Base-by-base conservation (phyloP, 2,888 invertebrate species). In the Elysia crispata region DNA sequence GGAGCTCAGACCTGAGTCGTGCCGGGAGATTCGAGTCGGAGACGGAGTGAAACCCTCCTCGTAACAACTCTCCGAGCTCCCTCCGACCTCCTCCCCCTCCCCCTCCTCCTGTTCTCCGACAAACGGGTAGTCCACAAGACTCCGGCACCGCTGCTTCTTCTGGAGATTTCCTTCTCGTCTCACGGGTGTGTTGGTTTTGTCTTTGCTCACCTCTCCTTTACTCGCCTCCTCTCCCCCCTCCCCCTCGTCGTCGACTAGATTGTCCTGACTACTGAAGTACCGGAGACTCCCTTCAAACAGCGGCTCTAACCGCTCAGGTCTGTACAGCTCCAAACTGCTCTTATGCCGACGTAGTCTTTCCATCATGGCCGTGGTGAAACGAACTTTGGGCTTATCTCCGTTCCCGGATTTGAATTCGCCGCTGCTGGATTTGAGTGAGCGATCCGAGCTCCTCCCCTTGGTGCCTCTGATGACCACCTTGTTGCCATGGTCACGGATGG, bases 251-350 rank as follows among this genome's bases (percentile, higher is more conserved):
- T 31, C 81, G 1, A 83, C 80, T 30, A 89, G 81, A 77, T 88
- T 88, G 70, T 89, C 89, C 78, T 88, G 87, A 82, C 89, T 89
- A 73, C 87, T 84, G 77, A 25, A 76, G 66, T 85, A 89, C 50
- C 86, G 80, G 0, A 86, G 60, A 23, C n/a, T 57, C 23, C 49
- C 80, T 69, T 86, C 86, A 11, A 84, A 72, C 6, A 87, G 76
- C 54, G 82, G 81, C 78, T 86, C 86, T 41, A 87, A 84, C 20
- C 85, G 80, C 54, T 86, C 86, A 0, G 86, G 82, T n/a, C 83
- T 83, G 66, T 85, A 85, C 70, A 89, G 83, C 70, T 90, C 89
- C 66, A 89, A 78, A 69, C 87, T 88, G 77, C 89, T 88, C 72
- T 88, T 83, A 76, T 89, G 88, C n/a, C 87, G 86, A 25, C 86